Percentiles rank a stretch among this genome's conserved stretches.
phyloP scores from a whole-genome alignment of 1,140 invertebrate species.

The Cepaea nemoralis region DNA sequence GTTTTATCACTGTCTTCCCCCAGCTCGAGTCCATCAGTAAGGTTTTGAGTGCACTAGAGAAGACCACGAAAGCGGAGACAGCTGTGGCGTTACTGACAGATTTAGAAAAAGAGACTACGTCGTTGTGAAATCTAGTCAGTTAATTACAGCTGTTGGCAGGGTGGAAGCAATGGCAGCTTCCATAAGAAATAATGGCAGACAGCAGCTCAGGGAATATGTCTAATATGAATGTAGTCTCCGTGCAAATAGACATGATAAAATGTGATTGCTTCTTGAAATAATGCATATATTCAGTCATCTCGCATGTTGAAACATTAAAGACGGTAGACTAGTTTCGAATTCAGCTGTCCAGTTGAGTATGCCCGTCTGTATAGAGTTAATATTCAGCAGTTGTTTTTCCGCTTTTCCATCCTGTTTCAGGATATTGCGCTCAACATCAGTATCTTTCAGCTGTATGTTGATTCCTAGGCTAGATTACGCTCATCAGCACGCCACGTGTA shows the following conservation, averaged over 20 bases:
- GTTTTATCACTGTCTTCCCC: not conserved
- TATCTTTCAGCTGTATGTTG: too few species aligned
- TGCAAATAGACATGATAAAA: too few species aligned
- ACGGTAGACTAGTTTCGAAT: too few species aligned
- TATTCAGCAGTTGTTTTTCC: not conserved
- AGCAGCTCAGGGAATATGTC: not conserved
- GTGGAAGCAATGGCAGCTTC: not conserved
- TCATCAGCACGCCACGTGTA: too few species aligned
- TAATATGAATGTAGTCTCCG: not conserved
- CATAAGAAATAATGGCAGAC: not conserved
- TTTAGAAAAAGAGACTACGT: not conserved
- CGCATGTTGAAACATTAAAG: too few species aligned
- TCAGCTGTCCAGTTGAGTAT: too few species aligned
- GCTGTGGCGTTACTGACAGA: constrained; percentile 14
- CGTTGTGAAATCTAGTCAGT: not conserved
- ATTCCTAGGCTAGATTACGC: too few species aligned
- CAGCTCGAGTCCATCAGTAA: constrained; percentile 1
- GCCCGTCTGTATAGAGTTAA: not conserved
- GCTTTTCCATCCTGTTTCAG: not conserved
- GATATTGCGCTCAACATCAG: not conserved
- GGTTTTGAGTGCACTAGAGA: constrained; percentile 14
- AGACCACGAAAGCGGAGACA: not conserved
- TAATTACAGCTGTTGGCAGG: not conserved
- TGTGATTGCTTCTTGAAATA: too few species aligned
- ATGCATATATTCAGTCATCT: too few species aligned